A percentile compares a stretch with the other conserved stretches of the same genome.
Conservation (phyloP, 2,113 vertebrate genomes). For the Lophochroa leadbeateri region DNA sequence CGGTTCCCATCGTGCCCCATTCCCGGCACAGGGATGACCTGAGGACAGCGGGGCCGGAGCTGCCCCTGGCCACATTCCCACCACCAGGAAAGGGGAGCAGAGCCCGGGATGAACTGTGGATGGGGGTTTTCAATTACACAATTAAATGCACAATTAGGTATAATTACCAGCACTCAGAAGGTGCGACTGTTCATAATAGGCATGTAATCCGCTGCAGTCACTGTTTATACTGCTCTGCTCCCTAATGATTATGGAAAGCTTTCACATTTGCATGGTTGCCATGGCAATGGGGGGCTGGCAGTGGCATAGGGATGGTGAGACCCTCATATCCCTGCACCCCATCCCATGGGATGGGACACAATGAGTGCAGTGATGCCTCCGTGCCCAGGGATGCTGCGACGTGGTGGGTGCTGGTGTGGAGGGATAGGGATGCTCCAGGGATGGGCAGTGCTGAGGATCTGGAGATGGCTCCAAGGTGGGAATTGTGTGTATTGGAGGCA, state of each 20-base stretch:
- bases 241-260: slow-evolving; percentile 77
- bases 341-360: fast-evolving
- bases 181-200: slow-evolving; percentile 77
- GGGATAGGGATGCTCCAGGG: background rate
- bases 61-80: background rate
- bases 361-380: fast-evolving
- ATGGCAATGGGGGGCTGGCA: slow-evolving; percentile 71
- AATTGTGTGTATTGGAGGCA: fast-evolving
- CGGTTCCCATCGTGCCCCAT: background rate
- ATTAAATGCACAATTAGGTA: slow-evolving; percentile 85
- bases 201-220: slow-evolving; percentile 79
- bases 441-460: fast-evolving
- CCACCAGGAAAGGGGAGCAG: background rate
- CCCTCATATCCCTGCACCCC: background rate
- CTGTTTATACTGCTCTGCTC: slow-evolving; percentile 78
- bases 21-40: fast-evolving
- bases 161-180: slow-evolving; percentile 80
- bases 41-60: background rate
- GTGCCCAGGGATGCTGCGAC: fast-evolving
- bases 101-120: slow-evolving; percentile 58
- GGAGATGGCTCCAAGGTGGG: fast-evolving
- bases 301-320: slow-evolving; percentile 4
- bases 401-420: fast-evolving
- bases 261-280: slow-evolving; percentile 77
- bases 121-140: slow-evolving; percentile 82